phyloP scores from a whole-genome alignment of 2,888 invertebrate species.

The Stramonita haemastoma region DNA sequence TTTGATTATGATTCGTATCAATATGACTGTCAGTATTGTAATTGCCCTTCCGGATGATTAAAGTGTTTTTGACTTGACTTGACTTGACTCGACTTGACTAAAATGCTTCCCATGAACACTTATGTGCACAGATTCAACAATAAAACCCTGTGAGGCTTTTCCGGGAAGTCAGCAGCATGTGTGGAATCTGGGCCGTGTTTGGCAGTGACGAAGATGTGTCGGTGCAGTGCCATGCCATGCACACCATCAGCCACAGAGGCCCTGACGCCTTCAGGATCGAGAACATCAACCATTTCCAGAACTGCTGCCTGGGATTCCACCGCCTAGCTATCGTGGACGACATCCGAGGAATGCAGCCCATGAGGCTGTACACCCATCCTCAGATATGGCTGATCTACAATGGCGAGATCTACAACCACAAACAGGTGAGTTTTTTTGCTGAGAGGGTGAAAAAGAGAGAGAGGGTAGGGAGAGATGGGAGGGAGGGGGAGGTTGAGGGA shows the following conservation, averaged over 20 bases:
- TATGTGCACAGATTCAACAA: no score
- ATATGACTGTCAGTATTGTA: no score
- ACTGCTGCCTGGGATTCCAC: slow-evolving; percentile 75
- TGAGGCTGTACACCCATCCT: slow-evolving; percentile 73
- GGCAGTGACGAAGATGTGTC: slow-evolving; percentile 73
- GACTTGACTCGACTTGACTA: no score
- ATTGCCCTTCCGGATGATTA: no score
- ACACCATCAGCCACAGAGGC: slow-evolving; percentile 76
- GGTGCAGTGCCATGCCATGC: slow-evolving; percentile 70
- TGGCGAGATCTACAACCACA: slow-evolving; percentile 91
- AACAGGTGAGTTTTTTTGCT: slow-evolving; percentile 55
- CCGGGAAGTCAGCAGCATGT: slow-evolving; percentile 62
- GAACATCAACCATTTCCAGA: slow-evolving; percentile 73
- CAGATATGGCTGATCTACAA: slow-evolving; percentile 81
- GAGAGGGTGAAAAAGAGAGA: no score
- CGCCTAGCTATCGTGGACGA: slow-evolving; percentile 75
- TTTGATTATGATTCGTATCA: no score
- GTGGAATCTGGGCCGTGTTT: slow-evolving; percentile 78
- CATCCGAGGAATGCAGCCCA: slow-evolving; percentile 77
- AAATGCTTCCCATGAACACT: no score
- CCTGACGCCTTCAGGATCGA: slow-evolving; percentile 77
- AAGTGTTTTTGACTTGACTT: no score
- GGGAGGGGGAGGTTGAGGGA: no score
- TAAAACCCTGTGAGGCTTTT: no score
- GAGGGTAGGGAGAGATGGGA: no score